Evolutionary conservation across 2,797 vertebrate species (phyloP).

Genomic region (Acropternis orthonyx): DNA sequence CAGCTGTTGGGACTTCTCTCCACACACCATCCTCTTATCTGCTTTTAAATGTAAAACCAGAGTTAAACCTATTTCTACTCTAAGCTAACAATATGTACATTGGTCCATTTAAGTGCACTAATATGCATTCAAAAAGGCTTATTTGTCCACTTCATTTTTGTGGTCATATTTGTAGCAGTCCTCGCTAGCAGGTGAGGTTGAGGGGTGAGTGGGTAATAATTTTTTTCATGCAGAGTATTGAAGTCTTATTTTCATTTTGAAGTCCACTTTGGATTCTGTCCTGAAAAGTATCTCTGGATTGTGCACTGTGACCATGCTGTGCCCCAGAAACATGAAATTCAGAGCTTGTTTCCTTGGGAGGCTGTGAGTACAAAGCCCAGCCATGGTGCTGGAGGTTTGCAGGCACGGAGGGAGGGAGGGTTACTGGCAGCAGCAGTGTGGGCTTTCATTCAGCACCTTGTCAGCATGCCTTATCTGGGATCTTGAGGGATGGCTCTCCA

Average conservation of each 20-base stretch:
- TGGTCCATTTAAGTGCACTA: background rate
- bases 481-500: slow-evolving; percentile 13
- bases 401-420: background rate
- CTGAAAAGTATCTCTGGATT: background rate
- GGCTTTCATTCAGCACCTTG: slow-evolving; percentile 19
- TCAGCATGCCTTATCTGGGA: background rate
- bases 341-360: background rate
- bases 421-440: background rate
- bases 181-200: background rate
- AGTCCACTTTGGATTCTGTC: background rate
- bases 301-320: fast-evolving
- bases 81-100: background rate
- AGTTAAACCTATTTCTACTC: slow-evolving; percentile 7
- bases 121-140: background rate
- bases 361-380: background rate
- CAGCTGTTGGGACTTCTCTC: background rate
- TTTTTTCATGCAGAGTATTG: background rate
- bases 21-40: background rate
- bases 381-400: background rate
- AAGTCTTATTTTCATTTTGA: background rate
- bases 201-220: background rate
- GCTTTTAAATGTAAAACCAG: slow-evolving; percentile 45
- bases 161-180: background rate
- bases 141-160: background rate
- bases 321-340: background rate